Evolutionary conservation across 2,113 vertebrate species (phyloP).

Genomic region (Bufo bufo): DNA sequence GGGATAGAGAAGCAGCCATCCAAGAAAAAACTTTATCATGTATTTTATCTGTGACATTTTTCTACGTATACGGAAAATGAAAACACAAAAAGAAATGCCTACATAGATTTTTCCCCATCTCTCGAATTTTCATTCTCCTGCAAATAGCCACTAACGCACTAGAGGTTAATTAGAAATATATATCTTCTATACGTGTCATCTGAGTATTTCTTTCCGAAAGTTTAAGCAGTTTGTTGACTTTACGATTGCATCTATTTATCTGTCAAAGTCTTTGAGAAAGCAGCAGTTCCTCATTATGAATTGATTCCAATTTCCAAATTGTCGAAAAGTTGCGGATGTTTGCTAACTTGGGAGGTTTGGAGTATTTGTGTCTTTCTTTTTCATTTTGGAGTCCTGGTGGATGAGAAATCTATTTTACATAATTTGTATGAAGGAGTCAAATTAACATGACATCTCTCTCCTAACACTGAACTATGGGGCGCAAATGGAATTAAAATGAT

Average conservation of each 20-base stretch:
- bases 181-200: slow-evolving; percentile 42
- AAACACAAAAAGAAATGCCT: slow-evolving; percentile 31
- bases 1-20: slow-evolving; percentile 36
- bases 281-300: slow-evolving; percentile 1
- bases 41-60: slow-evolving; percentile 48
- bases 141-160: slow-evolving; percentile 23
- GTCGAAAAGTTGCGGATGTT: not conserved
- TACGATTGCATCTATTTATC: slow-evolving; percentile 13
- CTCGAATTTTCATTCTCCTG: slow-evolving; percentile 12
- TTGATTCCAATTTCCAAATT: slow-evolving; percentile 18
- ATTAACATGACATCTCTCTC: slow-evolving; percentile 55
- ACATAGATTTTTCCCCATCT: slow-evolving; percentile 4
- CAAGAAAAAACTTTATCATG: slow-evolving; percentile 25
- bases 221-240: slow-evolving; percentile 35
- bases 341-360: not conserved
- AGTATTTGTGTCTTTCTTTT: not conserved
- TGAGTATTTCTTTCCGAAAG: slow-evolving; percentile 21
- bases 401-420: slow-evolving; percentile 42
- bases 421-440: slow-evolving; percentile 44
- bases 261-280: not conserved
- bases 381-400: not conserved
- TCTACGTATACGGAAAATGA: slow-evolving; percentile 31
- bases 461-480: slow-evolving; percentile 52
- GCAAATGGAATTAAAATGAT: slow-evolving; percentile 59
- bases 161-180: slow-evolving; percentile 48